phyloP scores from a whole-genome alignment of 2,797 vertebrate species.

The Hozukius guyotensis region DNA sequence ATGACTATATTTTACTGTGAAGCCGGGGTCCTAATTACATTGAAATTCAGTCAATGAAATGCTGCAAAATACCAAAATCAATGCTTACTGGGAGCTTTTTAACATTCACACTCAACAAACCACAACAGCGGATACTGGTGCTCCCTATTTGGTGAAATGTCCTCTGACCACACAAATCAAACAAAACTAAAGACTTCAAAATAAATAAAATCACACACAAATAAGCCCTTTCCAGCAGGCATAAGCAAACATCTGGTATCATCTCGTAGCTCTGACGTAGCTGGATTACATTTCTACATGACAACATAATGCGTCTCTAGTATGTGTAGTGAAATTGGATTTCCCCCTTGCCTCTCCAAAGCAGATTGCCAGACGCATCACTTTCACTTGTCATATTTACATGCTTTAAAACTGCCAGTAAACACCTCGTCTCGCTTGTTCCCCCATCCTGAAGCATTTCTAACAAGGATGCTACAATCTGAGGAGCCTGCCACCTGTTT shows the following conservation, averaged over 20 bases:
- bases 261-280: background rate
- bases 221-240: background rate
- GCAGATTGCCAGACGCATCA: slow-evolving; percentile 20
- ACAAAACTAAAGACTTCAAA: background rate
- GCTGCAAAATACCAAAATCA: background rate
- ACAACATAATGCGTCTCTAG: slow-evolving; percentile 41
- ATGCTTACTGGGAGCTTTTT: background rate
- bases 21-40: background rate
- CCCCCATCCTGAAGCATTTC: background rate
- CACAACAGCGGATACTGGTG: background rate
- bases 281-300: slow-evolving; percentile 21
- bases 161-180: background rate
- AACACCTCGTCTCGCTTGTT: slow-evolving; percentile 13
- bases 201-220: background rate
- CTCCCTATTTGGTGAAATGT: background rate
- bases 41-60: background rate
- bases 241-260: background rate
- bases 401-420: slow-evolving; percentile 26
- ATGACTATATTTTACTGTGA: background rate
- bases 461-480: background rate
- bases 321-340: slow-evolving; percentile 36
- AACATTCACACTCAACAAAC: background rate
- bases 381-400: slow-evolving; percentile 36
- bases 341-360: slow-evolving; percentile 8
- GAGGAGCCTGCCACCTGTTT: slow-evolving; percentile 8